A percentile compares a stretch with the other conserved stretches of the same genome.
phyloP scores from a whole-genome alignment of 2,113 vertebrate genomes.

The Hylia prasina region DNA sequence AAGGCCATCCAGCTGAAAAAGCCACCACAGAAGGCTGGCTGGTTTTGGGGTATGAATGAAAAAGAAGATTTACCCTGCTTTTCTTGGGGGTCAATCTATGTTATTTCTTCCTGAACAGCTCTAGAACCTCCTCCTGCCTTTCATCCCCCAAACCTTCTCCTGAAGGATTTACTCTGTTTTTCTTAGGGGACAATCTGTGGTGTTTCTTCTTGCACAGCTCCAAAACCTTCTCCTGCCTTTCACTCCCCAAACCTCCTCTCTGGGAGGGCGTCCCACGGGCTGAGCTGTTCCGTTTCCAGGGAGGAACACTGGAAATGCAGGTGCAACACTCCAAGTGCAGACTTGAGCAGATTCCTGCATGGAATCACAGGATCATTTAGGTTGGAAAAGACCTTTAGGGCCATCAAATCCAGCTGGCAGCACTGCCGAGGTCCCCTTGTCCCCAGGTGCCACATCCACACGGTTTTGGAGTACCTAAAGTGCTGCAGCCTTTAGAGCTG shows the following conservation, averaged over 20 bases:
- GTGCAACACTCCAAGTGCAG: neutral
- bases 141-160: neutral
- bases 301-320: neutral
- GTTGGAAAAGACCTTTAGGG: neutral
- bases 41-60: neutral
- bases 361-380: neutral
- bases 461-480: rapidly evolving
- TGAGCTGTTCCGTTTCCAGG: neutral
- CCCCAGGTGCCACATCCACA: rapidly evolving
- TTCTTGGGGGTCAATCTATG: neutral
- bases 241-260: neutral
- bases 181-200: neutral
- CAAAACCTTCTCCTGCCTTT: neutral
- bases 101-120: neutral
- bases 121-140: neutral
- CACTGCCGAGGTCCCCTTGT: neutral
- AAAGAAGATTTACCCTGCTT: neutral
- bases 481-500: neutral
- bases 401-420: rapidly evolving
- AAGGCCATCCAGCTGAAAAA: neutral
- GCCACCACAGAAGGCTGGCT: neutral
- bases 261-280: neutral
- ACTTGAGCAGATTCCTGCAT: neutral
- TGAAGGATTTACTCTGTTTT: neutral
- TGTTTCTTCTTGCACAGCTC: neutral